Conservation (phyloP, 2,113 vertebrate species). For the Phycodurus eques region DNA sequence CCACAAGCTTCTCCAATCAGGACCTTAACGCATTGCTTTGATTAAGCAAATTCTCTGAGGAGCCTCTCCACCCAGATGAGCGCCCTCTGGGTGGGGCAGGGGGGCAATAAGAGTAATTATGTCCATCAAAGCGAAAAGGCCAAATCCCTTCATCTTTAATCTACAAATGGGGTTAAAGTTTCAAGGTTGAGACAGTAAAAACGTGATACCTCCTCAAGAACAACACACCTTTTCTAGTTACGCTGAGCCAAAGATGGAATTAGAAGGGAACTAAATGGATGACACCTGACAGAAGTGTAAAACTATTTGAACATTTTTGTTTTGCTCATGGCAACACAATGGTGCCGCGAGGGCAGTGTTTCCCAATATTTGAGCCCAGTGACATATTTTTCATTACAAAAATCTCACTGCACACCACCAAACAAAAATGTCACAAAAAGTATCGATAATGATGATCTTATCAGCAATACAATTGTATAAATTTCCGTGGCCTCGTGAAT, state of each 20-base stretch:
- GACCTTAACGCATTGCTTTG: slow-evolving; percentile 28
- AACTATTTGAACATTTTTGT: background rate
- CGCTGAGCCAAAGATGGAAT: background rate
- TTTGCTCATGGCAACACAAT: background rate
- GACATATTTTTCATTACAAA: background rate
- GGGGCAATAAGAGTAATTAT: slow-evolving; percentile 9
- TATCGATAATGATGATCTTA: too few species aligned
- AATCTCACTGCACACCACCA: too few species aligned
- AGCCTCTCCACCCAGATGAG: slow-evolving; percentile 5
- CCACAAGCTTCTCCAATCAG: slow-evolving; percentile 34
- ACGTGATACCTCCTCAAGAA: slow-evolving; percentile 25
- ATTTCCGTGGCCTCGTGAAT: too few species aligned
- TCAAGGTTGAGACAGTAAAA: slow-evolving; percentile 15
- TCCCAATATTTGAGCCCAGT: background rate
- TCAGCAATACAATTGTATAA: too few species aligned
- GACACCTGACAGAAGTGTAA: background rate
- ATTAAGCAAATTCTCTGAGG: slow-evolving; percentile 43
- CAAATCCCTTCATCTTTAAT: slow-evolving; percentile 46
- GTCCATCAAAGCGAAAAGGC: slow-evolving; percentile 25
- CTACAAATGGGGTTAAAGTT: slow-evolving; percentile 43
- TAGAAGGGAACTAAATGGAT: slow-evolving; percentile 19
- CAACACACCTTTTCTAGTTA: slow-evolving; percentile 28
- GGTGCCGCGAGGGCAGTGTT: background rate
- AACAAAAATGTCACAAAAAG: background rate
- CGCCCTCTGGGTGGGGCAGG: slow-evolving; percentile 12